Conservation (phyloP, 2,888 invertebrate species). For the Xanthorhoe designata region DNA sequence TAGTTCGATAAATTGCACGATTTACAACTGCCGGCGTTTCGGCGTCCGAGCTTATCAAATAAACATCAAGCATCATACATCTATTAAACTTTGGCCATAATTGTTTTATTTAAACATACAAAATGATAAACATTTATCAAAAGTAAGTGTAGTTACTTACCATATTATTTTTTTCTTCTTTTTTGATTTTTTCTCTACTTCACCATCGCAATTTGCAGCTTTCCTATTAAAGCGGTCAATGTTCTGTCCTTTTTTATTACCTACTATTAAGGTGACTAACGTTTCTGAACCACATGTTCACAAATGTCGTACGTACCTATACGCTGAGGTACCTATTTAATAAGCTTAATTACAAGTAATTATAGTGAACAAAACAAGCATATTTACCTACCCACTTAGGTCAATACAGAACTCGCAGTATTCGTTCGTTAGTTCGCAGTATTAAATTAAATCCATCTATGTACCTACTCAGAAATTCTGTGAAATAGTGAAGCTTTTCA, state of each 20-base stretch:
- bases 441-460: slow-evolving; percentile 69
- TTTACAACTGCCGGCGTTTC: slow-evolving; percentile 5
- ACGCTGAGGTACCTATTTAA: background rate
- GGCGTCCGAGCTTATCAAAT: slow-evolving; percentile 27
- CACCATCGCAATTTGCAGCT: no score
- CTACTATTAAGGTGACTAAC: background rate
- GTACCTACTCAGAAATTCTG: slow-evolving; percentile 50
- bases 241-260: background rate
- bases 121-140: no score
- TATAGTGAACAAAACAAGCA: background rate
- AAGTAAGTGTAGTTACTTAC: no score
- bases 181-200: no score
- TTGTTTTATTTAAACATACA: background rate
- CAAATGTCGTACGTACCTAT: background rate
- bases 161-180: no score
- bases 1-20: slow-evolving; percentile 29
- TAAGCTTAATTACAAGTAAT: slow-evolving; percentile 6
- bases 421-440: no score
- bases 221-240: no score
- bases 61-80: slow-evolving; percentile 5
- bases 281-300: background rate
- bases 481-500: slow-evolving; percentile 58
- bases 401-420: slow-evolving; percentile 58
- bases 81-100: background rate
- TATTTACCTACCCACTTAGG: slow-evolving; percentile 1